Base-by-base conservation (phyloP, 2,113 vertebrate species). In the Dinomys branickii region DNA sequence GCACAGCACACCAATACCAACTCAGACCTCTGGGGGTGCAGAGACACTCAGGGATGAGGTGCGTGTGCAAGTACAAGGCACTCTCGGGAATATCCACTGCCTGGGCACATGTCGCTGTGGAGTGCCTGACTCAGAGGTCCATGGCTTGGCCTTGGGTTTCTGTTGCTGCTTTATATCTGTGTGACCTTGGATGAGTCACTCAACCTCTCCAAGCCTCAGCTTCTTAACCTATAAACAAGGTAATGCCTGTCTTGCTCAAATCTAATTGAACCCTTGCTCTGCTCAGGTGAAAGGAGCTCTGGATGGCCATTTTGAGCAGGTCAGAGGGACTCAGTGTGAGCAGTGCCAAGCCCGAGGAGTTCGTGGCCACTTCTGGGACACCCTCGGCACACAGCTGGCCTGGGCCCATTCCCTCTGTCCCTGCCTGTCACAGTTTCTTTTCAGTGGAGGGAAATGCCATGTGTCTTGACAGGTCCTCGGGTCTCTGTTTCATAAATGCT, bases 141-240 rank as follows among this genome's bases (percentile, higher is more conserved):
- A 7, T 44, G 14, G 8, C 52, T 54, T 28, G 14, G 38, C 17
- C 13, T 80, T 1, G 0, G 5, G 22, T 30, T 33, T 24, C 3
- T 7, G 52, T 50, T 63, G 65, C 58, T 26, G 3, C n/a, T 85
- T 77, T 5, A 30, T 8, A 11, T n/a, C 71, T 20, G 2, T 69
- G 63, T 89, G 73, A 67, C 30, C 50, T 80, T 54, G 59, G n/a
- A 35, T 6, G n/a, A 30, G n/a, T 4, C 13, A 61, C 41, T 41
- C 47, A 11, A 12, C 59, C 50, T 52, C 30, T 56, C 24, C 5
- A 81, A 69, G 52, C 9, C 54, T 56, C 19, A 22, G 67, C 22
- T 22, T 71, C 67, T 69, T 41, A 52, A 11, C 26, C 56, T 77
- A 0, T 58, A n/a, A 19, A 26, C 28, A 35, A 56, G 78, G 9